These are phyloP conservation scores for Caenorhabditis drosophilae DNA, from an alignment of 2,888 invertebrate species.

Conservation along the genomic window DNA sequence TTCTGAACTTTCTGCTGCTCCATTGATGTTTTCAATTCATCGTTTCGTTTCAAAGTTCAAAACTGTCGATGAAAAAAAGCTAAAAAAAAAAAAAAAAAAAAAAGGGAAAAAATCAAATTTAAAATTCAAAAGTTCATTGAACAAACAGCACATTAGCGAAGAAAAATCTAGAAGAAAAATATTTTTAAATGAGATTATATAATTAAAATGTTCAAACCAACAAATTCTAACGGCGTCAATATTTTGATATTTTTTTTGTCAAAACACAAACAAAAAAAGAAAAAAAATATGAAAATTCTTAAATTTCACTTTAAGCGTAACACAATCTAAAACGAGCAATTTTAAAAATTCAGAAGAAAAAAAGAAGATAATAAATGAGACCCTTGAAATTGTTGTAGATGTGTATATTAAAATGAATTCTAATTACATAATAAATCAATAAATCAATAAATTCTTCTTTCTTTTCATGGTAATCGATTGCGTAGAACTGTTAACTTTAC, in stretches of 20 bases:
- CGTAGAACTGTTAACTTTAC: slow-evolving; percentile 58
- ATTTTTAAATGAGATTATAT: neutral
- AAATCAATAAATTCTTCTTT: no score
- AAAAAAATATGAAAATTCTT: no score
- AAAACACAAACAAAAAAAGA: no score
- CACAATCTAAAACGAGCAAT: neutral
- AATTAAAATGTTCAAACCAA: no score
- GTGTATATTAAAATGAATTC: neutral
- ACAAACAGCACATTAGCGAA: neutral
- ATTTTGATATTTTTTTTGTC: no score
- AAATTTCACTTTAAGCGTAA: no score
- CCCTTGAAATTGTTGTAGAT: neutral
- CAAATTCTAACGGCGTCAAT: no score
- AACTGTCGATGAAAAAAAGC: no score
- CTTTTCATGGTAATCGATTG: slow-evolving; percentile 33
- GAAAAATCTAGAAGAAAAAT: neutral
- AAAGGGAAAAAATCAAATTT: neutral
- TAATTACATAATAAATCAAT: no score
- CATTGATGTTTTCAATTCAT: no score
- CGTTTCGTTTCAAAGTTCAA: no score
- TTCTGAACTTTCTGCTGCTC: no score
- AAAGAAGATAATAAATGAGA: neutral
- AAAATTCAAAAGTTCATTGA: neutral
- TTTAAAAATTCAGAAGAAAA: neutral
- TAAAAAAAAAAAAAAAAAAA: neutral